phyloP scores from a whole-genome alignment of 2,113 vertebrate genomes.

The Hemibagrus wyckioides region DNA sequence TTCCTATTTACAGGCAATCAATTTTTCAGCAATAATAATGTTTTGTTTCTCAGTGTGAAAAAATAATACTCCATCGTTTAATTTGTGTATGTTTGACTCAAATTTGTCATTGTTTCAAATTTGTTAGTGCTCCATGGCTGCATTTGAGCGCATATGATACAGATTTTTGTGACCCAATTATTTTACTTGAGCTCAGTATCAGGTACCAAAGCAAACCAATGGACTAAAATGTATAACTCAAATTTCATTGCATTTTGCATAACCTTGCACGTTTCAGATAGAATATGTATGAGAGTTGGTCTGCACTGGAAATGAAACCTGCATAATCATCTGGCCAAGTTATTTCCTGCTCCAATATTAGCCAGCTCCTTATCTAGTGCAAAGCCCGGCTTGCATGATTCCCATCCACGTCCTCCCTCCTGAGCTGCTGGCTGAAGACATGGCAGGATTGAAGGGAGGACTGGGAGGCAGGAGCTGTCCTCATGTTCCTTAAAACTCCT shows the following conservation, averaged over 20 bases:
- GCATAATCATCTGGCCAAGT: conserved; percentile 53
- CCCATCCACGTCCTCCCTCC: conserved; percentile 54
- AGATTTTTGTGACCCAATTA: conserved; percentile 49
- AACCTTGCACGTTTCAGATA: conserved; percentile 51
- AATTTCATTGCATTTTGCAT: conserved; percentile 51
- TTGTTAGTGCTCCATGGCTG: conserved; percentile 21
- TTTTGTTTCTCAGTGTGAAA: neutral
- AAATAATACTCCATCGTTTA: neutral
- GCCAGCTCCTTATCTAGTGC: conserved; percentile 55
- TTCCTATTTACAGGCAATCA: too few species aligned
- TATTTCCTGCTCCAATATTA: conserved; percentile 57
- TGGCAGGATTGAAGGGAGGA: conserved; percentile 16
- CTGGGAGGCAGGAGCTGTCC: neutral
- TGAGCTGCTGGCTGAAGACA: conserved; percentile 64
- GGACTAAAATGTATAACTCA: conserved; percentile 52
- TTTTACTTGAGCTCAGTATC: conserved; percentile 44
- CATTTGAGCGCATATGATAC: conserved; percentile 17
- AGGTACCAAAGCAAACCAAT: conserved; percentile 37
- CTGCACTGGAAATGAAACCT: conserved; percentile 54
- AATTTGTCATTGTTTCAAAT: neutral
- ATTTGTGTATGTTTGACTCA: neutral
- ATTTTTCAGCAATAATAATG: neutral
- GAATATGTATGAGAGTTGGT: conserved; percentile 56
- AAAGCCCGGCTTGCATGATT: conserved; percentile 50
- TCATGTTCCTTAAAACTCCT: conserved; percentile 10